These are phyloP conservation scores for Heliothis peltigera DNA, from an alignment of 2,888 invertebrate species.

Conservation along the genomic window DNA sequence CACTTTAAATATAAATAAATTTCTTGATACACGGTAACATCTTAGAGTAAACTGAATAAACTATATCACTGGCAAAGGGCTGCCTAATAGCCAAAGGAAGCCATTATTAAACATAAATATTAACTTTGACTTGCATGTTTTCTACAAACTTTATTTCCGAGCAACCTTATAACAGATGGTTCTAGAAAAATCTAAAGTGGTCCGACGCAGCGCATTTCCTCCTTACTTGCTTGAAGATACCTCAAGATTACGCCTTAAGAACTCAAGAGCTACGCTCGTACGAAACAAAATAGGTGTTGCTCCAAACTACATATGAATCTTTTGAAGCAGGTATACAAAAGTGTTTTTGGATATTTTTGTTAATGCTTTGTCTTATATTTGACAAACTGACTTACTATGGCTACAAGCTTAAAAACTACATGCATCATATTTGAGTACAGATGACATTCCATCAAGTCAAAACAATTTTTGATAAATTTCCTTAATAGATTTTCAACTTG, in stretches of 20 bases:
- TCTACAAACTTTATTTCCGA: background rate
- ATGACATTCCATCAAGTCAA: too few relatives aligned
- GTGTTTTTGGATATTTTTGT: background rate
- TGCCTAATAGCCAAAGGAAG: too few relatives aligned
- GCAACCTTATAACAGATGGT: background rate
- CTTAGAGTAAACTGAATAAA: slow-evolving; percentile 5
- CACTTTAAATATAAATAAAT: slow-evolving; percentile 23
- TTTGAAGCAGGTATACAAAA: background rate
- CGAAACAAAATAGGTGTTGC: background rate
- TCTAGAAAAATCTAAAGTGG: slow-evolving; percentile 2
- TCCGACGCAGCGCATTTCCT: slow-evolving; percentile 3
- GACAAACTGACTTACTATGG: too few relatives aligned
- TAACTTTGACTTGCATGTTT: background rate
- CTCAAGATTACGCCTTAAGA: slow-evolving; percentile 14
- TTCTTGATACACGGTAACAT: background rate
- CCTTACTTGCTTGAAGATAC: slow-evolving; percentile 10
- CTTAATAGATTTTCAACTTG: too few relatives aligned
- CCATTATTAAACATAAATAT: too few relatives aligned
- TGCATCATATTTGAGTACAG: too few relatives aligned
- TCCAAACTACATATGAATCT: background rate
- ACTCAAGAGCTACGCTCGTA: background rate
- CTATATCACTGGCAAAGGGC: background rate
- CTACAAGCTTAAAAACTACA: too few relatives aligned
- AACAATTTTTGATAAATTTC: too few relatives aligned
- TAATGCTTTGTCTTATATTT: background rate